Evolutionary conservation across 2,113 vertebrate species (phyloP).

Genomic region (Grammomys dolichurus): DNA sequence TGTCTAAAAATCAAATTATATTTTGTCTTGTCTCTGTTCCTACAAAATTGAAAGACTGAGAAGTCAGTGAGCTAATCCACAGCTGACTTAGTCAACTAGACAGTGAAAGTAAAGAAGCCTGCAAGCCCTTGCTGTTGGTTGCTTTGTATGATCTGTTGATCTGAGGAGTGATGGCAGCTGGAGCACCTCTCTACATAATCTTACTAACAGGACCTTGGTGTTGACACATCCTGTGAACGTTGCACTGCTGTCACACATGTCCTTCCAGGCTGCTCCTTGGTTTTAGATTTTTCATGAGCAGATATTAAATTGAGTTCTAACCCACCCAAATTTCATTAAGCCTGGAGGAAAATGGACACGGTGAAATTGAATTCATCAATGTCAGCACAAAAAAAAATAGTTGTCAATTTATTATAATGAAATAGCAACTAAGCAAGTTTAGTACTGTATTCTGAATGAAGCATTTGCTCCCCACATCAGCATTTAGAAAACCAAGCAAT

Average conservation of each 20-base stretch:
- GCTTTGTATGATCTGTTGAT: no score
- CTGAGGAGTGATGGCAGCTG: rapidly evolving
- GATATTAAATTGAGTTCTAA: background rate
- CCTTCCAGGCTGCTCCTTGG: background rate
- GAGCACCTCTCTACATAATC: no score
- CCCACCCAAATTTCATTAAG: background rate
- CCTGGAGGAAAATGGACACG: background rate
- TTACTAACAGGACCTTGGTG: background rate
- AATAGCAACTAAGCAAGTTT: background rate
- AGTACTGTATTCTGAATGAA: background rate
- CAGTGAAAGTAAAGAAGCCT: background rate
- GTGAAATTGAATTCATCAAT: background rate
- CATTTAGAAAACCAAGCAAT: background rate
- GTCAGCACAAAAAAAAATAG: background rate
- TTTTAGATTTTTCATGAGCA: background rate
- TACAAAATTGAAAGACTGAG: background rate
- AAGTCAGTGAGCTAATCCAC: background rate
- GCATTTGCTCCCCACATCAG: background rate
- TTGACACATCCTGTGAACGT: background rate
- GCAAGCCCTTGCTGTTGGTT: no score
- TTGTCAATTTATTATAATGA: background rate
- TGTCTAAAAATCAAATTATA: background rate
- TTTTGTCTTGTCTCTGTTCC: background rate
- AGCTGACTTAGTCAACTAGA: background rate
- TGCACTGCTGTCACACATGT: background rate